Base-by-base conservation (phyloP, 2,113 vertebrate genomes). In the Eurystomus gularis region DNA sequence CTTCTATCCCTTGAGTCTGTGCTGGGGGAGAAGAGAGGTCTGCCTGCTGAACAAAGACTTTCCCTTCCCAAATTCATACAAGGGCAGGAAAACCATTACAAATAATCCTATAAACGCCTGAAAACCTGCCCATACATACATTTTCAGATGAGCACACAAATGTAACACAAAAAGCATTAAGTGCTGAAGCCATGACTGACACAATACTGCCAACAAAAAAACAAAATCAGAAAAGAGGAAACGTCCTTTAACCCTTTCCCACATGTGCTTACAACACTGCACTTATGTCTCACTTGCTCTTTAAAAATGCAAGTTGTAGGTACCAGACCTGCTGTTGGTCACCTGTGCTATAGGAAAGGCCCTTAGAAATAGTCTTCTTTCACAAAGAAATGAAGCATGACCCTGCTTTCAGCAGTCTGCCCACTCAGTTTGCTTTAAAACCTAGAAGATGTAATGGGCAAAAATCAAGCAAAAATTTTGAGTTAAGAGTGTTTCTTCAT, bases 231-330 rank as follows among this genome's bases (percentile, higher is more conserved):
- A 58, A 61, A 86, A 82, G 46, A 83, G 49, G 83, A 94, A 88
- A 75, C 0, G 0, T 29, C 31, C 54, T 86, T 82, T 39, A 66
- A 39, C 12, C 5, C 17, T 66, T 46, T 40, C 17, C 31, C 2
- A 1, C 61, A 26, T 14, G 7, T 23, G 24, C 49, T 80, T 44
- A 48, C 25, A n/a, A 64, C 37, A 12, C 15, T 35, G n/a, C 28
- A 68, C 11, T 77, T 83, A 20, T 0, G 0, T 11, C 17, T 83
- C 71, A 25, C 11, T 52, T 2, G 1, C 33, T 48, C 66, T 80
- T 65, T 33, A 52, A 58, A 93, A 86, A 69, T 4, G 7, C 42
- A 55, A 68, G 48, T 17, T 61, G 46, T 21, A 78, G 55, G n/a
- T 49, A 49, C 21, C 37, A 76, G 39, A 60, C 25, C 33, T 26